These are phyloP conservation scores for Taenaris catops DNA, from an alignment of 2,888 invertebrate species.

Conservation along the genomic window DNA sequence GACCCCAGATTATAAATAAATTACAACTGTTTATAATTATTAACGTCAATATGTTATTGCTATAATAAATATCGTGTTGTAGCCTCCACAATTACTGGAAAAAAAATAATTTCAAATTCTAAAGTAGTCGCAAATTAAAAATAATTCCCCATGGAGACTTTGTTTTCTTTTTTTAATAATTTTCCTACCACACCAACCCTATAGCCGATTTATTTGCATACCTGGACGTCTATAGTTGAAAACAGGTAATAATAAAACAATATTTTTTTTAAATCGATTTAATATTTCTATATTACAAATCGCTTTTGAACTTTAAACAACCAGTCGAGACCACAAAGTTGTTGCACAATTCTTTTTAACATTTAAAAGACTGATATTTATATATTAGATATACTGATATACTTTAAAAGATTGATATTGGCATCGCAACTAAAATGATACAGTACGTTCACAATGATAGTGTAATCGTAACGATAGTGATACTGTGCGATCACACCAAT, in stretches of 20 bases:
- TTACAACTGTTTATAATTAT: conserved; percentile 9
- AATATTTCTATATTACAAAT: conserved; percentile 71
- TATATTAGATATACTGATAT: too few species aligned
- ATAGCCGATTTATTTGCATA: too few species aligned
- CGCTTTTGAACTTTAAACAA: conserved; percentile 68
- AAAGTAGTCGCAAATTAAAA: conserved; percentile 65
- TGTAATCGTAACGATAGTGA: too few species aligned
- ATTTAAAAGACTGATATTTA: conserved; percentile 23
- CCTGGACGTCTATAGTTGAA: too few species aligned
- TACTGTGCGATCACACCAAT: too few species aligned
- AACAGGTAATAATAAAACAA: too few species aligned
- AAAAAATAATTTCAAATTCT: conserved; percentile 38
- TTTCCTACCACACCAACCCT: too few species aligned
- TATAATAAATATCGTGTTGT: conserved; percentile 4
- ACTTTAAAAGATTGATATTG: too few species aligned
- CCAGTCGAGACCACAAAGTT: conserved; percentile 56
- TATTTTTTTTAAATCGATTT: conserved; percentile 53
- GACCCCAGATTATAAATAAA: neutral
- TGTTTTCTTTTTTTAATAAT: conserved; percentile 35
- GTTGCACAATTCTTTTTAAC: conserved; percentile 36
- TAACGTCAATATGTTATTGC: conserved; percentile 1
- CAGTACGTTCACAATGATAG: too few species aligned
- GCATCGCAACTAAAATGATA: too few species aligned
- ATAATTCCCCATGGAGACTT: conserved; percentile 47
- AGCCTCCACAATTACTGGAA: conserved; percentile 30